Conservation (phyloP, 2,888 invertebrate genomes). For the Cactoblastis cactorum region DNA sequence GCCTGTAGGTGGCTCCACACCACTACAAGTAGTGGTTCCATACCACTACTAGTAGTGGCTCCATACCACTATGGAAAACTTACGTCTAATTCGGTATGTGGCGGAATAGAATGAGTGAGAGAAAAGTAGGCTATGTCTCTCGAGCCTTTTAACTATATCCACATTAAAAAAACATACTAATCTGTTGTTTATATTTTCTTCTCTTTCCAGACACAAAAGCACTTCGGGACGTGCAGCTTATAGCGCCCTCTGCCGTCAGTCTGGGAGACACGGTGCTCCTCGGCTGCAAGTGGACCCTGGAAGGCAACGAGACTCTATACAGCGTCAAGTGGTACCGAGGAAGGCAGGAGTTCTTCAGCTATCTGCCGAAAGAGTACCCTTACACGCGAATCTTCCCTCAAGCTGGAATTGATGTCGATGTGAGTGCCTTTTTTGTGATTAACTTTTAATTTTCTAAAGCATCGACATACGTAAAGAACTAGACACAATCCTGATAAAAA, state of each 20-base stretch:
- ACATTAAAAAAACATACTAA: too few relatives aligned
- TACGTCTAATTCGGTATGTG: too few relatives aligned
- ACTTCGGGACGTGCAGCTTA: conserved; percentile 83
- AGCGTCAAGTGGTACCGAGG: conserved; percentile 92
- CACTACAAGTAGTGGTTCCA: too few relatives aligned
- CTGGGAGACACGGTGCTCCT: conserved; percentile 86
- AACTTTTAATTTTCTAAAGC: too few relatives aligned
- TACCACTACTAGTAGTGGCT: too few relatives aligned
- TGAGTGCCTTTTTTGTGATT: conserved; percentile 68
- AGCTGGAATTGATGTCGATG: conserved; percentile 84
- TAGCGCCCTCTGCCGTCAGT: conserved; percentile 85
- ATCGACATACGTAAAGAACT: too few relatives aligned
- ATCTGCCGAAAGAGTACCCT: conserved; percentile 87
- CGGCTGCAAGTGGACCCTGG: conserved; percentile 86
- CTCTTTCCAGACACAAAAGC: conserved; percentile 76
- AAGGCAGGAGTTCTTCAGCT: conserved; percentile 87
- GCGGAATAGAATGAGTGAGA: too few relatives aligned
- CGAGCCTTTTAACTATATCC: too few relatives aligned
- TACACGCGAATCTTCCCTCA: conserved; percentile 86
- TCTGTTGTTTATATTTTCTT: background rate
- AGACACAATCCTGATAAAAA: too few relatives aligned
- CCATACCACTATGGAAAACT: too few relatives aligned
- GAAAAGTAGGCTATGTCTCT: too few relatives aligned
- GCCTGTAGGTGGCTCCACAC: too few relatives aligned
- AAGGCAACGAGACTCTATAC: conserved; percentile 84